phyloP scores from a whole-genome alignment of 2,888 invertebrate species.

The Frankliniella intonsa region DNA sequence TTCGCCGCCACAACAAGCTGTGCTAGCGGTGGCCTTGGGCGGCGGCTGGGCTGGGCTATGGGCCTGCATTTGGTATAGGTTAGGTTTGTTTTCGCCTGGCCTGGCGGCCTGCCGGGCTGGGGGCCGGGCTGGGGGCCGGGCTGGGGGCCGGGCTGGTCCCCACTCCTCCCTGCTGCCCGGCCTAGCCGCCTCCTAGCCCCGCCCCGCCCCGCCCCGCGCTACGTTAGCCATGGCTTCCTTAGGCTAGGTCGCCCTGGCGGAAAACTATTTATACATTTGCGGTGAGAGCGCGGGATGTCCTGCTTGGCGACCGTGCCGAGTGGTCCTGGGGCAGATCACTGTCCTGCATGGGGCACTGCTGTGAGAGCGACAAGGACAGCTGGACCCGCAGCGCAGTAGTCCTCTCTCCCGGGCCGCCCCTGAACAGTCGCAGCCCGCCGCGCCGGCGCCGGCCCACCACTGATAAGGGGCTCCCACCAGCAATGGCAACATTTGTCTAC shows the following conservation, averaged over 20 bases:
- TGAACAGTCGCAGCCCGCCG: not conserved
- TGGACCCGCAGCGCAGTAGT: too few species aligned
- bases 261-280: too few species aligned
- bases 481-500: conserved; percentile 9
- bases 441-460: not conserved
- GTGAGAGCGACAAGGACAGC: too few species aligned
- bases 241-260: not conserved
- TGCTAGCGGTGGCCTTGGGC: not conserved
- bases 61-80: conserved; percentile 26
- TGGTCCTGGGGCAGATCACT: too few species aligned
- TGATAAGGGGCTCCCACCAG: conserved; percentile 1
- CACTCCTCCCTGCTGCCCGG: not conserved
- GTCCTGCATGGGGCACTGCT: too few species aligned
- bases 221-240: not conserved
- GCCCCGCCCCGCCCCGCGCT: not conserved
- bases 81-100: conserved; percentile 12
- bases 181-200: not conserved
- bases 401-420: not conserved
- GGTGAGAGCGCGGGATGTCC: too few species aligned
- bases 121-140: too few species aligned
- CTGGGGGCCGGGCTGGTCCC: not conserved
- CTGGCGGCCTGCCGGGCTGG: not conserved
- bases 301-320: too few species aligned
- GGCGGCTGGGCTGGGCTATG: not conserved
- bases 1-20: not conserved